phyloP scores from a whole-genome alignment of 2,797 vertebrate genomes.

The Neostethus bicornis region DNA sequence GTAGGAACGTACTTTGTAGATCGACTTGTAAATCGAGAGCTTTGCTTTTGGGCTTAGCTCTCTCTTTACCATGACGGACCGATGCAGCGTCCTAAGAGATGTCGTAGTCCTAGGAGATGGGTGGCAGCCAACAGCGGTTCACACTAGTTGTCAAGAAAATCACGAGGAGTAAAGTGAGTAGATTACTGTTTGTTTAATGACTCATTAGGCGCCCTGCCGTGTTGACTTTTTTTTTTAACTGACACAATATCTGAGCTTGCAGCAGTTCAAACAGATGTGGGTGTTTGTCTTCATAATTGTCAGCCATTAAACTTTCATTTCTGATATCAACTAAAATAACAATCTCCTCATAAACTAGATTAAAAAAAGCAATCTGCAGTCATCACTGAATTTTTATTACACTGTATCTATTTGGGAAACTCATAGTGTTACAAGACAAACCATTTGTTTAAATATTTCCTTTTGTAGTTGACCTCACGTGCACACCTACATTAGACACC shows the following conservation, averaged over 20 bases:
- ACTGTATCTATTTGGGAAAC: neutral
- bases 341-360: too few species aligned
- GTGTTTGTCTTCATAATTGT: constrained; percentile 9
- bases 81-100: too few species aligned
- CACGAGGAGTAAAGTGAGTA: constrained; percentile 37
- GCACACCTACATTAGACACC: neutral
- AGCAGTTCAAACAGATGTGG: too few species aligned
- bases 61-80: too few species aligned
- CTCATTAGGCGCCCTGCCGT: constrained; percentile 20
- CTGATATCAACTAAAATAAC: too few species aligned
- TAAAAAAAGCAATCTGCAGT: neutral
- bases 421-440: neutral
- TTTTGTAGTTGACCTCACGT: neutral
- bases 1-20: too few species aligned
- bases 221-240: constrained; percentile 15
- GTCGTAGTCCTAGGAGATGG: too few species aligned
- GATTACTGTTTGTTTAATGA: constrained; percentile 48
- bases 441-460: neutral
- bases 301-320: too few species aligned
- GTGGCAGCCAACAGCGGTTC: constrained; percentile 43
- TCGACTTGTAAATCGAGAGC: too few species aligned
- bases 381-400: neutral
- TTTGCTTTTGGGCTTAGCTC: too few species aligned
- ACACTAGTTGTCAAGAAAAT: constrained; percentile 33
- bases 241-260: constrained; percentile 2